Evolutionary conservation across 2,888 invertebrate genomes (phyloP), one percentile per base, ranked within the genome.

Genomic region (Norana najaformis): DNA sequence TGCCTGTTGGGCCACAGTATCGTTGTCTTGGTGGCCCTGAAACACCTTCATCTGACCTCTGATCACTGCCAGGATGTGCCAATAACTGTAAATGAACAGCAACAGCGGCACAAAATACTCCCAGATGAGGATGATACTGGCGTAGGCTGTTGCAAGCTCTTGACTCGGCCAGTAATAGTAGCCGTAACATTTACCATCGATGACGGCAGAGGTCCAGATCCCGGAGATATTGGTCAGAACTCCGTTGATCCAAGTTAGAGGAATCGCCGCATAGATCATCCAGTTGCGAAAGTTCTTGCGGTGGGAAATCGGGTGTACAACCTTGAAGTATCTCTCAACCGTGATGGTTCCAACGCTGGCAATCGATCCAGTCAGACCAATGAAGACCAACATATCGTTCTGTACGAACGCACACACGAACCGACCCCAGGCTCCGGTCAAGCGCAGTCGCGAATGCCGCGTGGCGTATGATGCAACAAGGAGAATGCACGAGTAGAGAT

Each of bases 311-410:
- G 88, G 88, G 36, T 88, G 88, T 35, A 88, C 88, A 36, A 88
- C 41, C 88, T 88, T 88, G 38, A 88, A 39, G 35, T 88, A 88
- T 14, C 88, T n/a, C 88, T 88, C 88, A 16, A n/a, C 38, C 14
- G 88, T 88, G 88, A 88, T 88, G n/a, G 41, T n/a, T 39, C 38
- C 88, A 37, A 88, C 38, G 88, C 88, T 88, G 88, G 88, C 88
- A n/a, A 88, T 88, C 20, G 88, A 88, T 11, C 88, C 88, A 20
- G 41, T 41, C n/a, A 88, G 39, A 8, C 88, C 88, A 16, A 88
- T 23, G 39, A 39, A 88, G 39, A 41, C 23, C 18, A 88, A 18
- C 37, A 88, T 36, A 38, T 88, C 88, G 88, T n/a, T 88, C 41
- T 39, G n/a, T 18, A 88, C 4, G 39, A 88, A 38, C 16, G 41